These are phyloP conservation scores for Labia minor DNA, from an alignment of 2,888 invertebrate species.

Conservation along the genomic window DNA sequence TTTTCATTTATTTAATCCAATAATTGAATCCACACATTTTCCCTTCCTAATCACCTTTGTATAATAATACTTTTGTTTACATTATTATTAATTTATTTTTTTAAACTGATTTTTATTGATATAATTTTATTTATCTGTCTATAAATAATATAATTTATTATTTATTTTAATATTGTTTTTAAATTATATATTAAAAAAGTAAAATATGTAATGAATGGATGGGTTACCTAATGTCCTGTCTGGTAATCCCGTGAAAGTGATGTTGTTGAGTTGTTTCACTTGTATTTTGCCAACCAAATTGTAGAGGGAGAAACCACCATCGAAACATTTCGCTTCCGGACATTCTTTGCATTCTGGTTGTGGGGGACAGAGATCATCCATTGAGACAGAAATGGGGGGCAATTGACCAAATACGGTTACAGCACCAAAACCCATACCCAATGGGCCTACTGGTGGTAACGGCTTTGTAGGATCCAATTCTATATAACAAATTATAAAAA, in stretches of 20 bases:
- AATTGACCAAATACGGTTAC: constrained; percentile 46
- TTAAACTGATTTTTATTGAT: too few species aligned
- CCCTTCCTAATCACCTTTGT: too few species aligned
- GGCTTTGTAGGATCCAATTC: constrained; percentile 43
- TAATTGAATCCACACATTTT: too few species aligned
- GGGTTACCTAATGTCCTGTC: constrained; percentile 39
- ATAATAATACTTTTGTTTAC: too few species aligned
- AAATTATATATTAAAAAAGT: neutral
- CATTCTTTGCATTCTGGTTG: constrained; percentile 51
- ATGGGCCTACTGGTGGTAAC: constrained; percentile 35
- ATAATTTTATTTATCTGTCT: too few species aligned
- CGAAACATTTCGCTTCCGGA: constrained; percentile 45
- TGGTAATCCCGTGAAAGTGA: constrained; percentile 45
- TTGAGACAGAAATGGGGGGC: constrained; percentile 48
- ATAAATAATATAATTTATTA: neutral
- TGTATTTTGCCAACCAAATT: constrained; percentile 45
- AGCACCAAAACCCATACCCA: constrained; percentile 31
- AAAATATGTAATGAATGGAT: neutral
- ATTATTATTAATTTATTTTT: too few species aligned
- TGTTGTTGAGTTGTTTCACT: constrained; percentile 46
- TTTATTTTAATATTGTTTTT: neutral
- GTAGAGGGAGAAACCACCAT: constrained; percentile 45
- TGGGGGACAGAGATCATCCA: constrained; percentile 51
- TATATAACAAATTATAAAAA: too few species aligned
- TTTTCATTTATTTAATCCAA: too few species aligned